Evolutionary conservation across 2,888 invertebrate genomes (phyloP).

Genomic region (Cryptosula pallasiana): DNA sequence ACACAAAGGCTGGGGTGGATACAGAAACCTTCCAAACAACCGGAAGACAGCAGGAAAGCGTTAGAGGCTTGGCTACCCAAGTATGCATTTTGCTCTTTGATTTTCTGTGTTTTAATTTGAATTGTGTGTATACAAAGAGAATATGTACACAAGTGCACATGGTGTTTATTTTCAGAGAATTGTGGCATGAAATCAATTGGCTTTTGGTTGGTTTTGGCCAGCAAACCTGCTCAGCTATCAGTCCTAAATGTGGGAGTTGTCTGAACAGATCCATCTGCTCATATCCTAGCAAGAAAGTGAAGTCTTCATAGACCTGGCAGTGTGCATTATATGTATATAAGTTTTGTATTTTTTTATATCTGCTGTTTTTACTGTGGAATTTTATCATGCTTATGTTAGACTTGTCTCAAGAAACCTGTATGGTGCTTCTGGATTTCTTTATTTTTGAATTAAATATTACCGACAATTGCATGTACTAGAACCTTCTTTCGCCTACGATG

Average conservation of each 20-base stretch:
- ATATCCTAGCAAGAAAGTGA: constrained; percentile 30
- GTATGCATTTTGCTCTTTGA: constrained; percentile 36
- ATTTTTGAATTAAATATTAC: too few relatives aligned
- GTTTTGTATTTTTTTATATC: neutral
- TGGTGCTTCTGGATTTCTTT: too few relatives aligned
- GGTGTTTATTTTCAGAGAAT: constrained; percentile 43
- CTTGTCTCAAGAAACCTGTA: too few relatives aligned
- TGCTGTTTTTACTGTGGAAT: neutral
- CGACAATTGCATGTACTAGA: too few relatives aligned
- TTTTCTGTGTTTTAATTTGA: too few relatives aligned
- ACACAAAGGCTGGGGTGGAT: constrained; percentile 83
- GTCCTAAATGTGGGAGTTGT: constrained; percentile 76
- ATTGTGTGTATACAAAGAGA: too few relatives aligned
- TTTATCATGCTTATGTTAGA: too few relatives aligned
- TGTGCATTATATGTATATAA: neutral
- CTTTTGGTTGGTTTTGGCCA: constrained; percentile 96
- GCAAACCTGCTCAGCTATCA: constrained; percentile 76
- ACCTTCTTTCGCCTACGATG: too few relatives aligned
- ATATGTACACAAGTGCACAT: too few relatives aligned
- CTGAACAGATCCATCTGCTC: constrained; percentile 79
- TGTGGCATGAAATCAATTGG: constrained; percentile 60
- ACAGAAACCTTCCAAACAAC: constrained; percentile 61
- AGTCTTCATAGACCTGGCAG: neutral
- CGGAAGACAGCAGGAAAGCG: constrained; percentile 78
- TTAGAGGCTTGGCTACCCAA: constrained; percentile 85